Evolutionary conservation across 1,140 invertebrate species (phyloP).

Genomic region (Sitophilus oryzae): DNA sequence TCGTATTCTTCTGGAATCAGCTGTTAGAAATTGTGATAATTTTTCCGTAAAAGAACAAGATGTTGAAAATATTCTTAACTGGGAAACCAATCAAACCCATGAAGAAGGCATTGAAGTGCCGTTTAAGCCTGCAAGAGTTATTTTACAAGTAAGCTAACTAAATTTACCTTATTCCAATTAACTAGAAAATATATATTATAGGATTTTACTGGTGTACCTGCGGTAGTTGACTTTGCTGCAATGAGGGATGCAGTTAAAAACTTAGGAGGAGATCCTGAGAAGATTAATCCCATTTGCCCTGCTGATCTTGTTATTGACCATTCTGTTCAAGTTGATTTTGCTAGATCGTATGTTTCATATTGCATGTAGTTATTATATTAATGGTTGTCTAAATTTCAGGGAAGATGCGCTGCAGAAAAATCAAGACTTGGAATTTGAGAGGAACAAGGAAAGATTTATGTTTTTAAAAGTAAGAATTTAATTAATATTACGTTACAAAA

Average conservation of each 20-base stretch:
- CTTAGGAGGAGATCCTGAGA: constrained; percentile 81
- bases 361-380: neutral
- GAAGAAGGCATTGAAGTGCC: constrained; percentile 82
- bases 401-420: constrained; percentile 87
- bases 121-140: constrained; percentile 92
- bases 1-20: constrained; percentile 88
- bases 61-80: constrained; percentile 87
- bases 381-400: constrained; percentile 48
- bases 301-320: constrained; percentile 98
- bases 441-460: constrained; percentile 92
- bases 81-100: constrained; percentile 70
- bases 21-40: constrained; percentile 92
- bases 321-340: constrained; percentile 95
- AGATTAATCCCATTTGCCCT: constrained; percentile 96
- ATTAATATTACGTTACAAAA: constrained; percentile 14
- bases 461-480: constrained; percentile 76
- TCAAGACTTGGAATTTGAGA: constrained; percentile 91
- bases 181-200: constrained; percentile 42
- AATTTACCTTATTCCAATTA: constrained; percentile 1
- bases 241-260: constrained; percentile 93
- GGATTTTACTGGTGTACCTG: constrained; percentile 96
- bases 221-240: constrained; percentile 96
- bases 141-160: constrained; percentile 69
- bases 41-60: constrained; percentile 84
- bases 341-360: constrained; percentile 63